These are phyloP conservation scores for Euzetes globulus DNA, from an alignment of 2,888 invertebrate species.

Conservation along the genomic window DNA sequence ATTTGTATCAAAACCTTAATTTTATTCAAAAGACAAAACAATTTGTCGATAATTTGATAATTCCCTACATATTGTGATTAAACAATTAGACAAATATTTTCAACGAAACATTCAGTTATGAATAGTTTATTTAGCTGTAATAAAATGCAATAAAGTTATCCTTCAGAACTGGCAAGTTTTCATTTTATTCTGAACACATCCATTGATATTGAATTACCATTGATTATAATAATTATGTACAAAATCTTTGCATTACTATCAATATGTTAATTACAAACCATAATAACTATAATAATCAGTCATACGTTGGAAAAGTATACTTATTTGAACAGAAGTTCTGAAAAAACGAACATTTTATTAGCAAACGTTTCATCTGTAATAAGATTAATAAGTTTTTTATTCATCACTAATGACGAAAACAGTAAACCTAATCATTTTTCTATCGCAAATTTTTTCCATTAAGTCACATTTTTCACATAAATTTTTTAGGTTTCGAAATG, in stretches of 20 bases:
- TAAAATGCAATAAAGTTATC: background rate
- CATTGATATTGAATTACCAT: background rate
- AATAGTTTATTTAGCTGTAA: slow-evolving; percentile 4
- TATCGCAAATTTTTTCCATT: too few relatives aligned
- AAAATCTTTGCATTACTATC: slow-evolving; percentile 5
- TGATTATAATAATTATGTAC: background rate
- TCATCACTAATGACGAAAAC: background rate
- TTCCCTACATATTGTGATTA: too few relatives aligned
- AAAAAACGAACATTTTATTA: slow-evolving; percentile 5
- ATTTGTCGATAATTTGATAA: slow-evolving; percentile 21
- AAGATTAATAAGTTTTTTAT: background rate
- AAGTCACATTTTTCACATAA: background rate
- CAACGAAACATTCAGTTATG: background rate
- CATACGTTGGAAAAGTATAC: background rate
- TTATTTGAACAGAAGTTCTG: slow-evolving; percentile 9
- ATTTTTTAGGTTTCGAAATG: too few relatives aligned
- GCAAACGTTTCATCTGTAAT: background rate
- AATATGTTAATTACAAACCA: slow-evolving; percentile 14
- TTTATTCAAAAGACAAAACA: background rate
- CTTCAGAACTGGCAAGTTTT: background rate
- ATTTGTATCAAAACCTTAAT: background rate
- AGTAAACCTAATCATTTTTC: background rate
- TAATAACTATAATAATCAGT: slow-evolving; percentile 3
- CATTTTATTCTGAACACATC: too few relatives aligned
- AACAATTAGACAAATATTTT: too few relatives aligned